Percentiles rank a stretch among this genome's conserved stretches.
Evolutionary conservation across 2,888 invertebrate genomes (phyloP).

Genomic region (Chloromyia formosa): DNA sequence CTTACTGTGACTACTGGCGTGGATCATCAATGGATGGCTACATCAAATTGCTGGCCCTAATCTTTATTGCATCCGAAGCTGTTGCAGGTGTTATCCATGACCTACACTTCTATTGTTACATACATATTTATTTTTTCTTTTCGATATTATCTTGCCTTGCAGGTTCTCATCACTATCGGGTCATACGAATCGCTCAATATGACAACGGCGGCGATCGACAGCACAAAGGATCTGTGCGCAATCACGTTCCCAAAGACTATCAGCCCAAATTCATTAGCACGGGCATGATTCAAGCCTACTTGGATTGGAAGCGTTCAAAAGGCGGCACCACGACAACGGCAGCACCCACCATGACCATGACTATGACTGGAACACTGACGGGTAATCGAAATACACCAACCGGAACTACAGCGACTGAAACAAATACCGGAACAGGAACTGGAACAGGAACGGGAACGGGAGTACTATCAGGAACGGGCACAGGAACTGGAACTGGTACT

Average conservation of each 20-base stretch:
- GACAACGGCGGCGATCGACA: neutral
- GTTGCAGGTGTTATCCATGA: neutral
- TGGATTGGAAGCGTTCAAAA: constrained; percentile 15
- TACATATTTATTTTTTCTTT: neutral
- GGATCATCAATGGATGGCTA: neutral
- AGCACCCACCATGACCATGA: constrained; percentile 2
- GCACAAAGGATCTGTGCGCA: neutral
- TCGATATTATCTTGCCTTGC: neutral
- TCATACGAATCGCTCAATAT: neutral
- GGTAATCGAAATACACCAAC: constrained; percentile 14
- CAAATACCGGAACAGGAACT: constrained; percentile 7
- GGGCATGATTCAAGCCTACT: constrained; percentile 15
- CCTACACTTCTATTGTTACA: no score
- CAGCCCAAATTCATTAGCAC: constrained; percentile 30
- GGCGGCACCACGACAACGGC: neutral
- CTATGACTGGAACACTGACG: constrained; percentile 14
- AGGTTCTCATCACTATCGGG: neutral
- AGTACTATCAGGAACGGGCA: neutral
- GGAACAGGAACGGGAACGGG: constrained; percentile 7
- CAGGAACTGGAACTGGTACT: constrained; percentile 22
- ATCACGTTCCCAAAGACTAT: neutral
- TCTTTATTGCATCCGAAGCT: neutral
- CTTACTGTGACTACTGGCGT: neutral
- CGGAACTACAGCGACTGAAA: constrained; percentile 21
- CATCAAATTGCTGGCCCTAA: neutral